Conservation (phyloP, 1,140 invertebrate genomes). For the Macrobrachium nipponense region DNA sequence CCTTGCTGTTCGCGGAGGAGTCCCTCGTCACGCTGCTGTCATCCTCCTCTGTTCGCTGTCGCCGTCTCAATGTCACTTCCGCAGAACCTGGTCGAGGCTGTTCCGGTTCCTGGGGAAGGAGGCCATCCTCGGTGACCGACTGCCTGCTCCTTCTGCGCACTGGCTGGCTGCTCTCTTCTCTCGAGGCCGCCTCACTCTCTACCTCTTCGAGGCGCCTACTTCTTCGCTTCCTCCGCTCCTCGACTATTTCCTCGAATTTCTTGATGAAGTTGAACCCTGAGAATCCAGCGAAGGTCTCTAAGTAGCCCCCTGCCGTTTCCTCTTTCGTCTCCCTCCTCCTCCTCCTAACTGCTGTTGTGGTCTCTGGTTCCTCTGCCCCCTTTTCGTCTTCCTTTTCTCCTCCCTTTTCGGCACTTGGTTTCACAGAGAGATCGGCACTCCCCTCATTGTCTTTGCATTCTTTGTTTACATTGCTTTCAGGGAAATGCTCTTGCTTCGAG, state of each 20-base stretch:
- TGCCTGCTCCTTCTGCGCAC: not conserved
- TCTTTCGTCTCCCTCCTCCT: not conserved
- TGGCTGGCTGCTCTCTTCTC: not conserved
- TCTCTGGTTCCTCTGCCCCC: not conserved
- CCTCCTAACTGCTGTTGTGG: not conserved
- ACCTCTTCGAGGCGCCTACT: not conserved
- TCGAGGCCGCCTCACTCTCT: not conserved
- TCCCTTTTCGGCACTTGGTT: too few species aligned
- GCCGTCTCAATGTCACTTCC: too few species aligned
- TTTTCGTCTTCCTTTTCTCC: too few species aligned
- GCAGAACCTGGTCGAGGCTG: too few species aligned
- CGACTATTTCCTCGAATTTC: constrained; percentile 11
- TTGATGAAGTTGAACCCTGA: not conserved
- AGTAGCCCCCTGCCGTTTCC: not conserved
- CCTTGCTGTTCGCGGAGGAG: not conserved
- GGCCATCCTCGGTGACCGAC: too few species aligned
- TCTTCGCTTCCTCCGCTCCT: constrained; percentile 16
- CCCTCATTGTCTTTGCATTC: too few species aligned
- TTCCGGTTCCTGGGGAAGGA: too few species aligned
- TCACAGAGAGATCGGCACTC: too few species aligned
- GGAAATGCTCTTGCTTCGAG: too few species aligned
- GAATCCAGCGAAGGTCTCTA: not conserved
- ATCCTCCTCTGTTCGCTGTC: not conserved
- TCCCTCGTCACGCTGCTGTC: not conserved
- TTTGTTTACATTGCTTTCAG: too few species aligned